Base-by-base conservation (phyloP, 2,113 vertebrate species). In the Arothron firmamentum region DNA sequence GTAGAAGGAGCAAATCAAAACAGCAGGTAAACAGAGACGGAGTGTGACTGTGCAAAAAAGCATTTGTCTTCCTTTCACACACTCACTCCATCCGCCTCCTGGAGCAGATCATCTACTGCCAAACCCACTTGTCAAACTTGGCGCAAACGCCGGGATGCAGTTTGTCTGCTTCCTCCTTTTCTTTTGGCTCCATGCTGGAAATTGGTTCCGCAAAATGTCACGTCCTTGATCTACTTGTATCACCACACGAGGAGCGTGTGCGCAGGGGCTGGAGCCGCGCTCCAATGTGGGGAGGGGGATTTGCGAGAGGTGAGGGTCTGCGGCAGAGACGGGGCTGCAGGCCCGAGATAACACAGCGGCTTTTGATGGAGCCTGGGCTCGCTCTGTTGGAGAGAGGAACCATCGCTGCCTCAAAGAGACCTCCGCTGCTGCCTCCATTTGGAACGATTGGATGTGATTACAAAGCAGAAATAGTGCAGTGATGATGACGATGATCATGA, bases 391-490 rank as follows among this genome's bases (percentile, higher is more conserved):
- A 79, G 78, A 76, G 54, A 65, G 28, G 58, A 65, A 63, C 67
- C 75, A 18, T 60, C 78, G 69, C 67, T 17, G 70, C 59, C 72
- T 86, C 77, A 67, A 75, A 78, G 62, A 56, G 74, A 70, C 75
- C 82, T 74, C 74, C 20, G 42, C 78, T 6, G 42, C 41, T 18
- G 78, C 84, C 71, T 82, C 79, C 57, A 65, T 75, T 79, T 75
- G 67, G 77, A 74, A 77, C 86, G 82, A 89, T 85, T 86, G 70
- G 84, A 87, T 87, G 88, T 80, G 70, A 75, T 82, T 83, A 81
- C 70, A 60, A 76, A 80, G 53, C 72, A 70, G 68, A 80, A 80
- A 70, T 71, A 70, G 62, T 75, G 75, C 62, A 50, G 67, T 73
- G 81, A 86, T 75, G 80, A 79, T 82, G 71, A 85, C 75, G 80